Evolutionary conservation across 1,140 invertebrate genomes (phyloP).

Genomic region (Euura lappo): DNA sequence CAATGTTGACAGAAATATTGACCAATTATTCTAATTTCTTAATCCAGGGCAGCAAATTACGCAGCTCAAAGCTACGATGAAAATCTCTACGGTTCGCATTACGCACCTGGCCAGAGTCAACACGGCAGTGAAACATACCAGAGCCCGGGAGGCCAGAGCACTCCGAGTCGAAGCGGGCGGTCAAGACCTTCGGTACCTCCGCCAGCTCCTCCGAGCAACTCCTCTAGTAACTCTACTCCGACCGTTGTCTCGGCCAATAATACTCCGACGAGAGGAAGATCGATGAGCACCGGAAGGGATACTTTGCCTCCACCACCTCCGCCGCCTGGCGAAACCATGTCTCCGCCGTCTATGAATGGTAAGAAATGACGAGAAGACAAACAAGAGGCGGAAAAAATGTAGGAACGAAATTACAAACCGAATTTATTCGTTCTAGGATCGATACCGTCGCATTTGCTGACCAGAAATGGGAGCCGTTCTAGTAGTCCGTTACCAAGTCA

Average conservation of each 20-base stretch:
- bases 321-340: conserved; percentile 70
- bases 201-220: conserved; percentile 79
- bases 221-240: conserved; percentile 72
- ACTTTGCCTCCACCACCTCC: conserved; percentile 88
- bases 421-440: conserved; percentile 54
- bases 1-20: not conserved
- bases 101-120: conserved; percentile 53
- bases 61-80: conserved; percentile 56
- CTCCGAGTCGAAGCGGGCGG: conserved; percentile 64
- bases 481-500: conserved; percentile 59
- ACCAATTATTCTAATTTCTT: conserved; percentile 21
- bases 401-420: conserved; percentile 23
- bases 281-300: conserved; percentile 72
- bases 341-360: conserved; percentile 61
- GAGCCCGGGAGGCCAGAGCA: conserved; percentile 62
- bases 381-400: not conserved
- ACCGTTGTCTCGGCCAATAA: conserved; percentile 69
- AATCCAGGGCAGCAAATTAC: conserved; percentile 46
- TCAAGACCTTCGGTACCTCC: conserved; percentile 84
- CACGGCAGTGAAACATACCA: conserved; percentile 56
- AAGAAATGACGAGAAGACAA: not conserved
- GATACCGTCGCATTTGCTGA: conserved; percentile 56
- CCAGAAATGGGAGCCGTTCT: conserved; percentile 55
- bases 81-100: conserved; percentile 57
- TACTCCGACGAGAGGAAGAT: conserved; percentile 73